Base-by-base conservation (phyloP, 2,888 invertebrate genomes). In the Agrochola lychnidis region DNA sequence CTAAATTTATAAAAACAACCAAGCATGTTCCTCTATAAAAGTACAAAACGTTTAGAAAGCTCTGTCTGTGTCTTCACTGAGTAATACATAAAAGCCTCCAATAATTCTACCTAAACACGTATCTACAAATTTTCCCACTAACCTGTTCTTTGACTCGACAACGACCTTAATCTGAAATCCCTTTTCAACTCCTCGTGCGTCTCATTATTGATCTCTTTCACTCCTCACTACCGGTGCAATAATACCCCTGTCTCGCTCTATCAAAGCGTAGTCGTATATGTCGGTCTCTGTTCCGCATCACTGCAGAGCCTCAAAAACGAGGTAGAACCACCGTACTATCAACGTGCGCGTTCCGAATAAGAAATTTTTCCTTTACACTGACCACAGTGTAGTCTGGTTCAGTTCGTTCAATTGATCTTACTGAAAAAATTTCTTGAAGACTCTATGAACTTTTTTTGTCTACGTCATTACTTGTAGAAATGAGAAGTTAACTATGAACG, bases 131-230 rank as follows among this genome's bases (percentile, higher is more conserved):
- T 94, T 94, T 89, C 94, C 91, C 91, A 89, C 86, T 87, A 87
- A 89, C 88, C 86, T 95, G 92, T 90, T 96, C 96, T 96, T 94
- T 96, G 96, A 90, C 94, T 93, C 95, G 94, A 95, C 95, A 95
- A 96, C 96, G 96, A 96, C 96, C 96, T 96, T 96, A 96, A 96
- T 96, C 96, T 96, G 96, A 96, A 96, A 96, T 96, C 96, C 96
- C 96, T 96, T 96, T 96, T 96, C 96, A 96, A 96, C 96, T 96
- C 96, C 94, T 96, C 96, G 96, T 95, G 95, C 94, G 94, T 95
- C 96, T 96, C 96, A 96, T 96, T 96, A 96, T 96, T 96, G 96
- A 96, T 96, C 96, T 96, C 96, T 96, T 96, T 96, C 96, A 96
- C 96, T 96, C 96, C 96, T 96, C 95, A 95, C 96, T 96, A 96